Percentiles rank a stretch among this genome's conserved stretches.
phyloP scores from a whole-genome alignment of 2,888 invertebrate genomes.

The Aromia moschata region DNA sequence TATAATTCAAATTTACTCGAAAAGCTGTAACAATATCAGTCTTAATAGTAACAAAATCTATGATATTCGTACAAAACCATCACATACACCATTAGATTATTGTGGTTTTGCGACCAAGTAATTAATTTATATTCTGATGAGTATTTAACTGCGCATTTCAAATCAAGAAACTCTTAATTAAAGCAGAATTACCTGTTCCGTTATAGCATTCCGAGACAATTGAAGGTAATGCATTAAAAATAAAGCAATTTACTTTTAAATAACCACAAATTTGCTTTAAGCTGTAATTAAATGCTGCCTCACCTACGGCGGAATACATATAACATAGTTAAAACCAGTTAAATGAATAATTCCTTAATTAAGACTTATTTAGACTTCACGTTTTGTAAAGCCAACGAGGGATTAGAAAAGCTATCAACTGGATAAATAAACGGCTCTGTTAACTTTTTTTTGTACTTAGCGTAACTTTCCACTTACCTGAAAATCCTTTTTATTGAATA shows the following conservation, averaged over 20 bases:
- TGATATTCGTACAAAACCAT: not conserved
- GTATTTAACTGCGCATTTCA: slow-evolving; percentile 15
- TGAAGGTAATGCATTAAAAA: slow-evolving; percentile 37
- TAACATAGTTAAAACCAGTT: slow-evolving; percentile 27
- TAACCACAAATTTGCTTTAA: slow-evolving; percentile 36
- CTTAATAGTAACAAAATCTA: too few relatives aligned
- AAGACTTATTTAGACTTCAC: slow-evolving; percentile 27
- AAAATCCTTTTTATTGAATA: too few relatives aligned
- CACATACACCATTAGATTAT: not conserved
- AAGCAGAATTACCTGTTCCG: slow-evolving; percentile 24
- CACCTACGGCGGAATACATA: slow-evolving; percentile 24
- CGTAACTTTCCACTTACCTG: not conserved
- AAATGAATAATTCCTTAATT: slow-evolving; percentile 28
- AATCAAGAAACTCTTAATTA: slow-evolving; percentile 24
- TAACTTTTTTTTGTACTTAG: too few relatives aligned
- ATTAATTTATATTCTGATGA: slow-evolving; percentile 11
- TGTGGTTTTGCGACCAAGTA: not conserved
- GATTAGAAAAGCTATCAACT: not conserved
- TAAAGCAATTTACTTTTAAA: slow-evolving; percentile 39
- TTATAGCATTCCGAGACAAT: slow-evolving; percentile 27
- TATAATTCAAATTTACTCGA: too few relatives aligned
- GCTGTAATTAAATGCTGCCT: slow-evolving; percentile 24
- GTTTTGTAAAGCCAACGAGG: slow-evolving; percentile 9
- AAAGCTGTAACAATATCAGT: too few relatives aligned
- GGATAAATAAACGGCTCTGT: not conserved